Percentiles rank a stretch among this genome's conserved stretches.
Evolutionary conservation across 2,888 invertebrate genomes (phyloP).

Genomic region (Volucella inanis): DNA sequence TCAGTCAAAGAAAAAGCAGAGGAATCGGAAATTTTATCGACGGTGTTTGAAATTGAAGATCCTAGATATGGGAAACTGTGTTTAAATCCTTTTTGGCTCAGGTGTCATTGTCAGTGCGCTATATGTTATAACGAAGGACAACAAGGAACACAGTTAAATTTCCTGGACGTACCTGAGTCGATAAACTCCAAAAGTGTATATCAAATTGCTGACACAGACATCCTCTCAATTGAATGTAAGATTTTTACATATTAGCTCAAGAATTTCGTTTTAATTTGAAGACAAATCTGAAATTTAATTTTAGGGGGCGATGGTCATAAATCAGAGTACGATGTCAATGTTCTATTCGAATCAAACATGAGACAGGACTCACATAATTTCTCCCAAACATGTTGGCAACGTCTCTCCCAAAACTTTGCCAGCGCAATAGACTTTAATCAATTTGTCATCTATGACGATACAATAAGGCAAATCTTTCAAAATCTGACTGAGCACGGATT

Average conservation of each 20-base stretch:
- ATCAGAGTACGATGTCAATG: slow-evolving; percentile 76
- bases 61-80: slow-evolving; percentile 45
- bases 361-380: background rate
- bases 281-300: slow-evolving; percentile 43
- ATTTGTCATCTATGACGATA: slow-evolving; percentile 76
- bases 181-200: slow-evolving; percentile 80
- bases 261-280: background rate
- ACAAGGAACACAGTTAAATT: slow-evolving; percentile 84
- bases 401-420: background rate
- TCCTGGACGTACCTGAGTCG: slow-evolving; percentile 84
- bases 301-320: slow-evolving; percentile 85
- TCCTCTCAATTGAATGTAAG: slow-evolving; percentile 84
- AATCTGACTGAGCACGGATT: slow-evolving; percentile 75
- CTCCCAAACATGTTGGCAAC: slow-evolving; percentile 1
- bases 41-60: slow-evolving; percentile 25
- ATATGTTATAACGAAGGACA: slow-evolving; percentile 85
- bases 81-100: slow-evolving; percentile 76
- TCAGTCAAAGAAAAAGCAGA: background rate
- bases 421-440: slow-evolving; percentile 18
- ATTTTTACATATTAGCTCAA: slow-evolving; percentile 51
- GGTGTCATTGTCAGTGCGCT: slow-evolving; percentile 83
- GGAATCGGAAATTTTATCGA: background rate
- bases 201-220: slow-evolving; percentile 77
- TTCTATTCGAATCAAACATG: slow-evolving; percentile 7
- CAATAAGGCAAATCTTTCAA: slow-evolving; percentile 83